These are phyloP conservation scores for Araneus ventricosus DNA, from an alignment of 1,140 invertebrate species.

Conservation along the genomic window DNA sequence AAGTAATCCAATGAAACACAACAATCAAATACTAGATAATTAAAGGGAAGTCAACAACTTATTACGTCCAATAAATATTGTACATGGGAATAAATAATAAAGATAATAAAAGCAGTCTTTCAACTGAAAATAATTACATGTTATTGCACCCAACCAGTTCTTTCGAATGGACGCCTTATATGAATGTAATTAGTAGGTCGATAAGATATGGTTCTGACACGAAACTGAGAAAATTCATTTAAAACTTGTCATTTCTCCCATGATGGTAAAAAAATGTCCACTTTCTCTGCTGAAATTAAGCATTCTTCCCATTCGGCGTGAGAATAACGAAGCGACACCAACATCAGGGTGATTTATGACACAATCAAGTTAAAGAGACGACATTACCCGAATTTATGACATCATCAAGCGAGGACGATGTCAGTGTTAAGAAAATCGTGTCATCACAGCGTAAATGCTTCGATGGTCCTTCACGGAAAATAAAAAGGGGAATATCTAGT, in stretches of 20 bases:
- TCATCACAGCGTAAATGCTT: constrained; percentile 26
- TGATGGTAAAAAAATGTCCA: background rate
- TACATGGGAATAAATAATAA: too few species aligned
- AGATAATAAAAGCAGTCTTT: too few species aligned
- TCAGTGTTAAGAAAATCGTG: constrained; percentile 18
- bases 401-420: background rate
- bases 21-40: too few species aligned
- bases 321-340: background rate
- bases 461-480: background rate
- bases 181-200: background rate
- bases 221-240: background rate
- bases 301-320: background rate
- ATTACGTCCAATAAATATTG: too few species aligned
- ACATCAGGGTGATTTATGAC: constrained; percentile 2
- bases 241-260: background rate
- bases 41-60: too few species aligned
- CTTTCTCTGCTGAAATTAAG: background rate
- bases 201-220: background rate
- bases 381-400: constrained; percentile 47
- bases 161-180: background rate
- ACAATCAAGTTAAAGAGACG: constrained; percentile 43
- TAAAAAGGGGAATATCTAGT: background rate
- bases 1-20: too few species aligned
- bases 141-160: too few species aligned
- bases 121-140: too few species aligned